Percentiles rank a stretch among this genome's conserved stretches.
Conservation (phyloP, 2,888 invertebrate species). For the Pollenia labialis region DNA sequence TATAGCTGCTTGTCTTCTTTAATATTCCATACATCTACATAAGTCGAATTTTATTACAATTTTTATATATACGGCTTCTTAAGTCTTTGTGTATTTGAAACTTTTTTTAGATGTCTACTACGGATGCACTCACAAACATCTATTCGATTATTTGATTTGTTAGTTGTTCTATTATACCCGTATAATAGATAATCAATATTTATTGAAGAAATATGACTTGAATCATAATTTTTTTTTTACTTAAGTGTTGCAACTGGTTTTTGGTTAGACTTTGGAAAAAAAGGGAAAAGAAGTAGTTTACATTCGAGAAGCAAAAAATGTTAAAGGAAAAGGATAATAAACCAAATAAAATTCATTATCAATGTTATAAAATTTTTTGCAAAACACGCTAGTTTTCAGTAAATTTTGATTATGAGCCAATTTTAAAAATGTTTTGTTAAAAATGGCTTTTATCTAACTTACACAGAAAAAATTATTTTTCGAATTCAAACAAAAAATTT, state of each 20-base stretch:
- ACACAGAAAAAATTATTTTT: too few species aligned
- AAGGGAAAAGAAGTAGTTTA: neutral
- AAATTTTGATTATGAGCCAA: too few species aligned
- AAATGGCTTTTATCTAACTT: too few species aligned
- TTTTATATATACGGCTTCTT: neutral
- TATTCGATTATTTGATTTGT: conserved; percentile 24
- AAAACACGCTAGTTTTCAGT: too few species aligned
- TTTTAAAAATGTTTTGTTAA: too few species aligned
- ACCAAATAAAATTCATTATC: too few species aligned
- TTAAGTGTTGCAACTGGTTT: conserved; percentile 11
- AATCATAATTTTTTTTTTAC: conserved; percentile 11
- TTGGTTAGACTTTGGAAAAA: neutral
- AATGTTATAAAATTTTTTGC: too few species aligned
- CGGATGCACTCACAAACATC: conserved; percentile 15
- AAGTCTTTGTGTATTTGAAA: neutral
- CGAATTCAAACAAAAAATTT: too few species aligned
- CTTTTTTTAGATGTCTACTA: neutral
- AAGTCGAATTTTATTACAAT: too few species aligned
- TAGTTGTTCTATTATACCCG: neutral
- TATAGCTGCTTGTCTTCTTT: too few species aligned
- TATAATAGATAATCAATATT: conserved; percentile 37
- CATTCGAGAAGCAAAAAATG: neutral
- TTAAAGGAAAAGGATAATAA: neutral
- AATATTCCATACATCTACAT: too few species aligned
- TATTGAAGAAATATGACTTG: conserved; percentile 34